Conservation (phyloP, 2,113 vertebrate species). For the Macroglossus sobrinus region DNA sequence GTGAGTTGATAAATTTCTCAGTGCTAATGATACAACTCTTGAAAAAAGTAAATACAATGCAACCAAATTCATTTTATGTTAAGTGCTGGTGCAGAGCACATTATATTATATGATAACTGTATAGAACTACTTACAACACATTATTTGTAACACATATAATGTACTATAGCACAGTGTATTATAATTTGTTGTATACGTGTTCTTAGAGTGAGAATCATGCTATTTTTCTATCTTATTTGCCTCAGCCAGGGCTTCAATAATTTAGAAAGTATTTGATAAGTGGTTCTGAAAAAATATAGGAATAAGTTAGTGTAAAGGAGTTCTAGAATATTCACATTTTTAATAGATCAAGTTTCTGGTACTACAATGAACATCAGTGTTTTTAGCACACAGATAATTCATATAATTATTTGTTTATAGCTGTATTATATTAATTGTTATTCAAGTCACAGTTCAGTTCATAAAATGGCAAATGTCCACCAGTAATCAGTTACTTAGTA, state of each 20-base stretch:
- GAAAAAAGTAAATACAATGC: neutral
- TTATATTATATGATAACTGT: neutral
- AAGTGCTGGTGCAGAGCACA: neutral
- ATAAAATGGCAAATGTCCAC: neutral
- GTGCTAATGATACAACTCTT: neutral
- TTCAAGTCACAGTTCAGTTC: neutral
- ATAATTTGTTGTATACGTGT: neutral
- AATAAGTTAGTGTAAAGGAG: neutral
- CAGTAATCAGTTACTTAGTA: neutral
- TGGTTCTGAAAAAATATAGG: neutral
- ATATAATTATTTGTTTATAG: neutral
- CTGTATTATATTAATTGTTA: slow-evolving; percentile 5
- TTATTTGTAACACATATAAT: neutral
- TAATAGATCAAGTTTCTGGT: neutral
- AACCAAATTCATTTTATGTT: neutral
- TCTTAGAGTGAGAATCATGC: neutral
- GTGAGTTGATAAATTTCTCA: neutral
- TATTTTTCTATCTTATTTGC: neutral
- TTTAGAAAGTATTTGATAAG: neutral
- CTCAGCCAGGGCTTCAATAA: neutral
- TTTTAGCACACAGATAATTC: neutral
- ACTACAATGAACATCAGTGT: neutral
- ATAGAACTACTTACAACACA: neutral
- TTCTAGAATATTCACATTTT: neutral
- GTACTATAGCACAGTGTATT: neutral